These are phyloP conservation scores for Cancer borealis DNA, from an alignment of 2,888 invertebrate genomes.

Conservation along the genomic window DNA sequence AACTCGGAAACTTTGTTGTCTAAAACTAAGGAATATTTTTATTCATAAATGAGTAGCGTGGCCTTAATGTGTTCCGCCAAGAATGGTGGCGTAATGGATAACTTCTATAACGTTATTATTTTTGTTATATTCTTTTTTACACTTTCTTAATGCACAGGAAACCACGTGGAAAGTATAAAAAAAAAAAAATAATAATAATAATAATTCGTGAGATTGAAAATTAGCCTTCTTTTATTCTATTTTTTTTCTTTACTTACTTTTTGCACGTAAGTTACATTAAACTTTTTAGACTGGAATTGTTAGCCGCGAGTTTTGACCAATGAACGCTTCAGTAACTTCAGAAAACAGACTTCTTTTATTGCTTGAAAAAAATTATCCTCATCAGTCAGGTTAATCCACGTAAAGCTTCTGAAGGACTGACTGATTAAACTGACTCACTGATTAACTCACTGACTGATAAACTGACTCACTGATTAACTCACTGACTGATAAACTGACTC, in stretches of 20 bases:
- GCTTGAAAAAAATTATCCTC: too few species aligned
- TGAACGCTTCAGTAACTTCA: too few species aligned
- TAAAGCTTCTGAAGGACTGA: too few species aligned
- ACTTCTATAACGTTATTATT: neutral
- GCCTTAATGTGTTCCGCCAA: constrained; percentile 12
- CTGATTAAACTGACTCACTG: too few species aligned
- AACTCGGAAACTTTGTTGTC: constrained; percentile 2
- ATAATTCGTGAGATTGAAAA: too few species aligned
- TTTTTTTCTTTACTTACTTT: neutral
- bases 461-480: too few species aligned
- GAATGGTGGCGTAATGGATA: constrained; percentile 1
- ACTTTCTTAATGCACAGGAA: constrained; percentile 1
- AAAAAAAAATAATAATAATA: neutral
- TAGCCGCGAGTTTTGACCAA: too few species aligned
- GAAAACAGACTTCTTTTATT: too few species aligned
- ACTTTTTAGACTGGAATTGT: too few species aligned
- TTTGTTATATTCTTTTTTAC: neutral
- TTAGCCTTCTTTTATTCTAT: neutral
- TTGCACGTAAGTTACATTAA: neutral
- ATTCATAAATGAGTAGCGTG: constrained; percentile 17
- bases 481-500: too few species aligned
- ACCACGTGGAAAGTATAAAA: constrained; percentile 12
- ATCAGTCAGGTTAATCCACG: too few species aligned
- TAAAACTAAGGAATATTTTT: constrained; percentile 22
- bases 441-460: too few species aligned